These are phyloP conservation scores for Drosophila erecta DNA, from an alignment of 1,140 invertebrate species.

Conservation along the genomic window DNA sequence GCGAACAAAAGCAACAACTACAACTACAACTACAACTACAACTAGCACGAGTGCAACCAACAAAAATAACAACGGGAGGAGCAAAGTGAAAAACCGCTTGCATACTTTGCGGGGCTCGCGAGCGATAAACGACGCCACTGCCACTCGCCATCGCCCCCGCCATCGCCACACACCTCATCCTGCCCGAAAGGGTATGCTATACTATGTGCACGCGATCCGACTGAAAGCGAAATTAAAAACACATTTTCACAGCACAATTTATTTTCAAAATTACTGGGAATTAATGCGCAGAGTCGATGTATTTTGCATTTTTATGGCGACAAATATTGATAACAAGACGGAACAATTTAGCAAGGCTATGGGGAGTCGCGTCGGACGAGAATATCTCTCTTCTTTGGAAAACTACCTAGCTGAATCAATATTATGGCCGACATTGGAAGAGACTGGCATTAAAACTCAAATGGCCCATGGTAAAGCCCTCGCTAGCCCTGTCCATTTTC, in stretches of 20 bases:
- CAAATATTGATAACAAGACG: slow-evolving; percentile 10
- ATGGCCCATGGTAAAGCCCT: no score
- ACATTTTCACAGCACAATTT: slow-evolving; percentile 39
- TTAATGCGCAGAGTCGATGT: slow-evolving; percentile 16
- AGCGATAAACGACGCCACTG: slow-evolving; percentile 66
- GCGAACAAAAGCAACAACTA: slow-evolving; percentile 34
- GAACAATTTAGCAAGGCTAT: no score
- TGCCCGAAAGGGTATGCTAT: slow-evolving; percentile 9
- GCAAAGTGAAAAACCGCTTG: slow-evolving; percentile 73
- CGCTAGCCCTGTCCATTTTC: no score
- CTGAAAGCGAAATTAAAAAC: slow-evolving; percentile 44
- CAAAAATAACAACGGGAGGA: slow-evolving; percentile 36
- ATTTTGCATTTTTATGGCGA: slow-evolving; percentile 18
- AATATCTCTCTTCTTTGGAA: no score
- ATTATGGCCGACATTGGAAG: no score
- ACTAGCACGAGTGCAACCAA: slow-evolving; percentile 11
- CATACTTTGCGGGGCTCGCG: slow-evolving; percentile 70
- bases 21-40: slow-evolving; percentile 1
- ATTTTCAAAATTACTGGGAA: slow-evolving; percentile 29
- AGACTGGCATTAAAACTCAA: no score
- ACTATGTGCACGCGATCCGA: background rate
- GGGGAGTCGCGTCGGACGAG: no score
- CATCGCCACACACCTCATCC: background rate
- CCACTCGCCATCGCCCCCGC: background rate
- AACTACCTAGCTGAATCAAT: no score